Evolutionary conservation across 2,888 invertebrate genomes (phyloP), one percentile per base, ranked within the genome.

Genomic region (Sphaerophoria taeniata): DNA sequence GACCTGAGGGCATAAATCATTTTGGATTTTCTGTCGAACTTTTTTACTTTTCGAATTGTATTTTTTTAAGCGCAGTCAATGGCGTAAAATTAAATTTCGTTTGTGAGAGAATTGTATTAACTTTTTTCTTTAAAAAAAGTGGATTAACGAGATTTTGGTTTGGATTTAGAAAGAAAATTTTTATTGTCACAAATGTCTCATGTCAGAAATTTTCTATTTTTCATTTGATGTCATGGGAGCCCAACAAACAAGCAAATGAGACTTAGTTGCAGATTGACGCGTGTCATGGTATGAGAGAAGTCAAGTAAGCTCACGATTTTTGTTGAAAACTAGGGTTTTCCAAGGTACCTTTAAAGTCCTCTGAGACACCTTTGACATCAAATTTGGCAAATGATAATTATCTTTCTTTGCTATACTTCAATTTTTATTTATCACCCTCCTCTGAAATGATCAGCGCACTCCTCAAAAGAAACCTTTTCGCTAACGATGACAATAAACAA

Each of bases 1-100:
- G 77, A 73, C 85, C 81, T 55, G 24, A 53, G 76, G 85, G 69
- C 61, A 85, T 85, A 85, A 81, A 85, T 85, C 85, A 73, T 81
- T 70, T 80, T 67, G 72, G 55, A 73, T 74, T 80, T 80, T 65
- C 81, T 58, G 76, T 73, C 70, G 39, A 45, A 76, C 75, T 75
- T 72, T 76, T 75, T 78, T 34, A 56, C 72, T 69, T 78, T 67
- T 60, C 60, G 31, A 39, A 65, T 58, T 70, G 51, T 33, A 58
- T 71, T 67, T 78, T 47, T 34, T 43, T 2, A 24, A 24, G 24
- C 24, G 2, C 24, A 49, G 49, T 36, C 73, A 31, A 65, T 73
- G 81, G 85, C 63, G 77, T 76, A 81, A 81, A 81, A 85, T 85
- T 85, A 73, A 85, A 77, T 85, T 81, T 63, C 39, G 53, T 49